Evolutionary conservation across 2,888 invertebrate genomes (phyloP), one percentile per base, ranked within the genome.

Genomic region (Bombylius major): DNA sequence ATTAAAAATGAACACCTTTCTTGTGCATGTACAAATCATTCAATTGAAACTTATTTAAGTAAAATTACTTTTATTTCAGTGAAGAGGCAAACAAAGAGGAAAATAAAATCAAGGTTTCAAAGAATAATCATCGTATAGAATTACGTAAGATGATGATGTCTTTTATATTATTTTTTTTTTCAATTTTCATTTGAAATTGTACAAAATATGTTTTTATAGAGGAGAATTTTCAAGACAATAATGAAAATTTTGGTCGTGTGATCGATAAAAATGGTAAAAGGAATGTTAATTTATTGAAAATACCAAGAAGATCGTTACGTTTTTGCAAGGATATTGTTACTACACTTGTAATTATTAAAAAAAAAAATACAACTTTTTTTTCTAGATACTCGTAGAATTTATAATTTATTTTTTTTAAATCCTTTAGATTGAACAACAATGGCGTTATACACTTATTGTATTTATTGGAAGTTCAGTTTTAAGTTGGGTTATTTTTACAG

Each of bases 371-470:
- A 45, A 5, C 39, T 32, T 33, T 44, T 44, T 44, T 44, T 44
- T 44, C 13, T 5, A 13, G 11, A n/a, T 13, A 12, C 11, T 13
- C 5, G 5, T 44, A 44, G 13, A 9, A 44, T 13, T 13, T 56
- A 70, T 77, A 56, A 76, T 78, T 47, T 9, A 11, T 73, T 48
- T n/a, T 1, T 87, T 86, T 69, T 79, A 85, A 32, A 63, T 23
- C 23, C 23, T 23, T 23, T 3, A 73, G 67, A 76, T 83, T 53
- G 82, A 82, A 65, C 74, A 79, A 59, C 87, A 90, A 72, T 97
- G 97, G 97, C 82, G 90, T 58, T 93, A 89, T 84, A 93, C 93
- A 51, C 76, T 96, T 54, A 76, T 91, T 51, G 82, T 92, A 56
- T 94, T 96, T 70, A 82, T 88, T 42, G 77, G 89, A 59, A 88